Percentiles rank a stretch among this genome's conserved stretches.
Evolutionary conservation across 1,140 invertebrate genomes (phyloP).

Genomic region (Leptoteleia sp.): DNA sequence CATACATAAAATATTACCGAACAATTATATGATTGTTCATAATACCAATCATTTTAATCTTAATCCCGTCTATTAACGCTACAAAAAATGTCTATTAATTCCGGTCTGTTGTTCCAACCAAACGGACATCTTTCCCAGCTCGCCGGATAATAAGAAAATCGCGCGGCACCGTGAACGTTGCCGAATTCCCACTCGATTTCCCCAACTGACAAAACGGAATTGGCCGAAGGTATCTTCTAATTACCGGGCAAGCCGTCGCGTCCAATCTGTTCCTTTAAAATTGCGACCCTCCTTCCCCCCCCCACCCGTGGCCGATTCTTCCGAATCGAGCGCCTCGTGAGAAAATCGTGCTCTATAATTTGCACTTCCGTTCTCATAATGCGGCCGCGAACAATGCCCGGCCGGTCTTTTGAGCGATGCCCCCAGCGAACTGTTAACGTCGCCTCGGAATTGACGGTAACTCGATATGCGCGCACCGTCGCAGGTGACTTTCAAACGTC

Average conservation of each 20-base stretch:
- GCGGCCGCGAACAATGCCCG: slow-evolving; percentile 61
- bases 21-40: too few relatives aligned
- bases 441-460: slow-evolving; percentile 51
- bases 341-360: slow-evolving; percentile 65
- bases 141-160: too few relatives aligned
- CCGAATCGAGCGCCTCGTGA: slow-evolving; percentile 60
- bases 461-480: slow-evolving; percentile 59
- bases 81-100: too few relatives aligned
- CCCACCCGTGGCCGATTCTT: slow-evolving; percentile 15
- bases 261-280: slow-evolving; percentile 25
- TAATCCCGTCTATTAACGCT: too few relatives aligned
- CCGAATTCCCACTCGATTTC: slow-evolving; percentile 33
- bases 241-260: slow-evolving; percentile 28
- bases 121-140: too few relatives aligned
- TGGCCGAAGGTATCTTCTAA: slow-evolving; percentile 32
- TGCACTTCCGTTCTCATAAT: slow-evolving; percentile 71
- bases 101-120: too few relatives aligned
- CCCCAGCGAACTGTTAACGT: slow-evolving; percentile 62
- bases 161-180: too few relatives aligned
- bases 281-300: too few relatives aligned
- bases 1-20: too few relatives aligned
- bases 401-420: slow-evolving; percentile 40
- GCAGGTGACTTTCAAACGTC: slow-evolving; percentile 65
- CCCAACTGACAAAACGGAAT: slow-evolving; percentile 31
- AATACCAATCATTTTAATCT: too few relatives aligned